Conservation (phyloP, 2,113 vertebrate genomes). For the Laticauda laticaudata region DNA sequence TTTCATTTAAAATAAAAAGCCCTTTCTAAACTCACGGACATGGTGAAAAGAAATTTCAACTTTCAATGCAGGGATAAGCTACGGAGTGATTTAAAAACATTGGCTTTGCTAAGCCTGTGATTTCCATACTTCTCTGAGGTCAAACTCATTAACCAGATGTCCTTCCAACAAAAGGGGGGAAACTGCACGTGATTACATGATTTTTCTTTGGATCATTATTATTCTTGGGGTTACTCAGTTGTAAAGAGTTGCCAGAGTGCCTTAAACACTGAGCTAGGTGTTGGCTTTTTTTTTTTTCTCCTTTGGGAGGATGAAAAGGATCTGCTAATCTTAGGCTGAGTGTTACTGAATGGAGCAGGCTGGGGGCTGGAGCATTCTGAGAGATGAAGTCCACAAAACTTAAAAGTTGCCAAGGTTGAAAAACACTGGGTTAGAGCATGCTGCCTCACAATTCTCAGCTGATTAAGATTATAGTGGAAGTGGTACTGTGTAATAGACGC, state of each 20-base stretch:
- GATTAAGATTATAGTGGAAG: background rate
- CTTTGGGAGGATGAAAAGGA: background rate
- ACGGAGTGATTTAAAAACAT: constrained; percentile 24
- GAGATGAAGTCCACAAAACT: background rate
- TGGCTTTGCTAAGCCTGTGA: constrained; percentile 36
- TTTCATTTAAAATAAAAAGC: background rate
- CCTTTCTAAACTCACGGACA: background rate
- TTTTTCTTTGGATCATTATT: constrained; percentile 40
- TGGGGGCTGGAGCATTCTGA: background rate
- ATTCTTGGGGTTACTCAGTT: constrained; percentile 27
- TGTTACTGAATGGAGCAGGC: background rate
- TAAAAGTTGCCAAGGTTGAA: too few relatives aligned
- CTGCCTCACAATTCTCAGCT: background rate
- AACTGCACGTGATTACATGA: constrained; percentile 18
- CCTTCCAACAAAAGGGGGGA: background rate
- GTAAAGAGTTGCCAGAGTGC: background rate
- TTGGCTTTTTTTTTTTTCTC: too few relatives aligned
- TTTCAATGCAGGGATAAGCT: background rate
- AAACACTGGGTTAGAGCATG: background rate
- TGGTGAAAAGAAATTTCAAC: constrained; percentile 8
- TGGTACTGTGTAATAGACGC: background rate
- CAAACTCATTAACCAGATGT: constrained; percentile 58
- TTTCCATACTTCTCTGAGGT: constrained; percentile 38
- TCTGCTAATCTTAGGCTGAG: background rate
- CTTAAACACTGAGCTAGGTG: background rate